Base-by-base conservation (phyloP, 2,797 vertebrate species). In the Synanceia verrucosa region DNA sequence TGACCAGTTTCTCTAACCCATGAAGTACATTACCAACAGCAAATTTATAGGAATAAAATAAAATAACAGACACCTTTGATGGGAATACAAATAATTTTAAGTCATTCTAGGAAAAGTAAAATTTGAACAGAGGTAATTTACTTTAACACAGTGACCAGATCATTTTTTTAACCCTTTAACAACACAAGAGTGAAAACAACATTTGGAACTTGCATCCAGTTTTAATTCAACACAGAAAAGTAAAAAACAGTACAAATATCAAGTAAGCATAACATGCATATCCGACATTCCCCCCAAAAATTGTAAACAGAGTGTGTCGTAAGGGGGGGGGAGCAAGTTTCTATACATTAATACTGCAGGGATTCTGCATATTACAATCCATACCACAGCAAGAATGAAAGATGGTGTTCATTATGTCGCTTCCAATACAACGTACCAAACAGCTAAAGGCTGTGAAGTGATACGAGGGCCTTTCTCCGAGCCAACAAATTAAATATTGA, bases 401-500 rank as follows among this genome's bases (percentile, higher is more conserved):
- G 84, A 92, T 92, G 89, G 87, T 67, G 80, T 87, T 90, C 88
- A 92, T 92, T 93, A 90, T 81, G 50, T 68, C 5, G 85, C 60
- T 69, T 78, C 87, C 79, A 76, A 89, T 87, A 87, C 70, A 85
- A 82, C 46, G 88, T 85, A 82, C 72, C 90, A 81, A 89, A 90
- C 87, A 83, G 85, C 89, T 87, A 76, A 86, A 73, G 90, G 90
- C 89, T 76, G 66, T 29, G 77, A 55, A 66, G 84, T 71, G 73
- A 12, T 63, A 31, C 73, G 19, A 44, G 59, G n/a, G n/a, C n/a
- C 83, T 72, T 37, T 74, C 84, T 87, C 64, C 73, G 1, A 78
- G 82, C 78, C 85, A 63, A 90, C 88, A 91, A 91, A 93, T 92
- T 90, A 85, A 83, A 88, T 91, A 92, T 92, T 75, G 92, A 93